Conservation (phyloP, 1,140 invertebrate species). For the Musca vetustissima region DNA sequence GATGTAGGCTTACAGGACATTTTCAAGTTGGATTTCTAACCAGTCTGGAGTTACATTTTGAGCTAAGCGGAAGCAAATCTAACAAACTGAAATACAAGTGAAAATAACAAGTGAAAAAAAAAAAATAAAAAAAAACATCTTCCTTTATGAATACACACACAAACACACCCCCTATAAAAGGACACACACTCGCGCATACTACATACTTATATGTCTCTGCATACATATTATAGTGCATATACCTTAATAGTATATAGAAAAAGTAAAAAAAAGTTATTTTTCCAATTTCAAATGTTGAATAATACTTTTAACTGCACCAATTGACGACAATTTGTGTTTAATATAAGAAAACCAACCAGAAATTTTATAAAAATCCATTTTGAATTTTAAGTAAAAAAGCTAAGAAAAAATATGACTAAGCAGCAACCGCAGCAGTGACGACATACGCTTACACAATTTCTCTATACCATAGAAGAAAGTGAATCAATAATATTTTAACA, state of each 20-base stretch:
- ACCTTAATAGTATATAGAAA: conserved; percentile 51
- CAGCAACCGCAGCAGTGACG: conserved; percentile 55
- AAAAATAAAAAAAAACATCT: conserved; percentile 40
- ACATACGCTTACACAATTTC: conserved; percentile 53
- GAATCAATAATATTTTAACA: conserved; percentile 22
- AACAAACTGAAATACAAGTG: conserved; percentile 3
- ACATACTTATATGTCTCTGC: conserved; percentile 23
- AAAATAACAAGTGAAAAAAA: conserved; percentile 36
- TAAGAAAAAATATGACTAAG: conserved; percentile 50
- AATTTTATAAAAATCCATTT: conserved; percentile 23
- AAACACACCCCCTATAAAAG: conserved; percentile 8
- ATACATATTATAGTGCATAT: conserved; percentile 32
- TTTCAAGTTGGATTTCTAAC: conserved; percentile 38
- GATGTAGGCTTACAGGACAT: conserved; percentile 33
- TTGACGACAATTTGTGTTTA: conserved; percentile 4
- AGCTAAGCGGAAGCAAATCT: conserved; percentile 52
- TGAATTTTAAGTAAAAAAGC: conserved; percentile 27
- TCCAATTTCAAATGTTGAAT: conserved; percentile 29
- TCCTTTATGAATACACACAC: conserved; percentile 30
- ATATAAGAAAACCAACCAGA: conserved; percentile 2
- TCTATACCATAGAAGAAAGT: conserved; percentile 41
- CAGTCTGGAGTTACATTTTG: conserved; percentile 56
- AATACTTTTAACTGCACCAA: conserved; percentile 7
- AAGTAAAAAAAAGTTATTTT: conserved; percentile 46
- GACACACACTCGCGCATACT: too few species aligned